These are phyloP conservation scores for Leucania comma DNA, from an alignment of 2,888 invertebrate species.

Conservation along the genomic window DNA sequence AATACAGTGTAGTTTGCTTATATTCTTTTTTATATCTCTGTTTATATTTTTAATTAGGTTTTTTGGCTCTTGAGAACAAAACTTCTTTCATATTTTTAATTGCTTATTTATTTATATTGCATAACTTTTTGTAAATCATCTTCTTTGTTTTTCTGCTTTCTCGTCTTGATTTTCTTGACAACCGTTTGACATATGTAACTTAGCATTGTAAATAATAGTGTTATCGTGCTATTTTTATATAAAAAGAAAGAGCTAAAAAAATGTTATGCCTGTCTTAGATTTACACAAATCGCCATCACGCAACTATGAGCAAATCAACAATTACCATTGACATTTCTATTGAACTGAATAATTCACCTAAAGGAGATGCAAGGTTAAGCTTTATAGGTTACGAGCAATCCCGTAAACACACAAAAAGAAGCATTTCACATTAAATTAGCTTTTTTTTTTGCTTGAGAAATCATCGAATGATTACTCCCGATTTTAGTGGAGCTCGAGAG, in stretches of 20 bases:
- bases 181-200: slow-evolving; percentile 22
- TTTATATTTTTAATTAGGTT: too few species aligned
- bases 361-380: slow-evolving; percentile 52
- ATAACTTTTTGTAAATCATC: slow-evolving; percentile 12
- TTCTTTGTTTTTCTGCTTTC: slow-evolving; percentile 4
- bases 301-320: slow-evolving; percentile 65
- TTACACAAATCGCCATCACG: slow-evolving; percentile 16
- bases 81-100: not conserved
- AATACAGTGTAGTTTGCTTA: too few species aligned
- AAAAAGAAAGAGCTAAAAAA: slow-evolving; percentile 21
- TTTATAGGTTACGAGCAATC: slow-evolving; percentile 32
- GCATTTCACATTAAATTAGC: not conserved
- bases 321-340: slow-evolving; percentile 72
- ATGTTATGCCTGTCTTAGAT: slow-evolving; percentile 37
- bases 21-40: not conserved
- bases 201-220: slow-evolving; percentile 15
- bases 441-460: too few species aligned
- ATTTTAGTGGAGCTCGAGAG: too few species aligned
- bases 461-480: too few species aligned
- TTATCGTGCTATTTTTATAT: slow-evolving; percentile 18
- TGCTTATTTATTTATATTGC: too few species aligned
- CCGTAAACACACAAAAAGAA: too few species aligned
- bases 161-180: not conserved
- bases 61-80: not conserved
- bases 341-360: slow-evolving; percentile 57